phyloP scores from a whole-genome alignment of 2,888 invertebrate genomes.

The Athetis lepigone region DNA sequence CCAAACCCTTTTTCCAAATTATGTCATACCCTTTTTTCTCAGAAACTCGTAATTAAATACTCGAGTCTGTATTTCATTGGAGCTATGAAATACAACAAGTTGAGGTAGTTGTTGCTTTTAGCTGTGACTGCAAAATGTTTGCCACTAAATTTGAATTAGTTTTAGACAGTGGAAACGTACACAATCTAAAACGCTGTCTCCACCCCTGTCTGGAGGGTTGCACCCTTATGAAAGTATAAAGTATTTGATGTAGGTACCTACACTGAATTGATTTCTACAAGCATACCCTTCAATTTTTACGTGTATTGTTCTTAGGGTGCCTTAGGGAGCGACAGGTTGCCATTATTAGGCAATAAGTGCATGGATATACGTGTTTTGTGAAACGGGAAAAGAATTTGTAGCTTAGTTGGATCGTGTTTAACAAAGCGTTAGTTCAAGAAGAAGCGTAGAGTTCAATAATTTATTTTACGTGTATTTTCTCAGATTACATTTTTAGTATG shows the following conservation, averaged over 20 bases:
- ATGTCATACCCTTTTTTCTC: too few species aligned
- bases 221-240: conserved; percentile 68
- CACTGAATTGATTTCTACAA: conserved; percentile 82
- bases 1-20: too few species aligned
- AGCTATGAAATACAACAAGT: too few species aligned
- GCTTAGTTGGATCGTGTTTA: conserved; percentile 18
- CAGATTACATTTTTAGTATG: too few species aligned
- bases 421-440: too few species aligned
- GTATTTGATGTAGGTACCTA: conserved; percentile 64
- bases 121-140: too few species aligned
- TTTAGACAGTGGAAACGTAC: conserved; percentile 67
- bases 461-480: too few species aligned
- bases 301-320: conserved; percentile 66
- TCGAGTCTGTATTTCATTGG: too few species aligned
- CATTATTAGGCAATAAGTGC: conserved; percentile 38
- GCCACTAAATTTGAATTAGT: too few species aligned
- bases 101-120: too few species aligned
- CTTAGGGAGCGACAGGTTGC: conserved; percentile 39
- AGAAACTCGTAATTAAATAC: too few species aligned
- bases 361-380: conserved; percentile 1
- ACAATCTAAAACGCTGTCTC: conserved; percentile 62
- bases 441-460: too few species aligned
- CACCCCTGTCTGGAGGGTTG: conserved; percentile 73
- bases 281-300: conserved; percentile 67
- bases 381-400: not conserved